These are phyloP conservation scores for Holocentrus rufus DNA, from an alignment of 2,797 vertebrate species.

Conservation along the genomic window DNA sequence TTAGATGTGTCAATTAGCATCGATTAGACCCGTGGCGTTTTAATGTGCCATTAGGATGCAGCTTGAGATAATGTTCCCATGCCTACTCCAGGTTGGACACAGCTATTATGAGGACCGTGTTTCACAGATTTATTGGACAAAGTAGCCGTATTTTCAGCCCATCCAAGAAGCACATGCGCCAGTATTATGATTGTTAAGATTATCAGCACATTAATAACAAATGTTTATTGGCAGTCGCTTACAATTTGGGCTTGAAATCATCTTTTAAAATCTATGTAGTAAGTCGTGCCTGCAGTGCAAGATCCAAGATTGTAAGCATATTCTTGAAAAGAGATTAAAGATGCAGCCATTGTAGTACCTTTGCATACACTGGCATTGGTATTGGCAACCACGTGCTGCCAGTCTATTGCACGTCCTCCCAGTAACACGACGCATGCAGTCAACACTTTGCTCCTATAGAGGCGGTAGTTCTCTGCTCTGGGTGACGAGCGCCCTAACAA, in stretches of 20 bases:
- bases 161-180: too few species aligned
- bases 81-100: constrained; percentile 78
- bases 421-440: not conserved
- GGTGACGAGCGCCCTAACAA: constrained; percentile 47
- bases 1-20: constrained; percentile 81
- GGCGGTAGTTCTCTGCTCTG: constrained; percentile 22
- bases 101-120: constrained; percentile 73
- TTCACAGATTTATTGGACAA: too few species aligned
- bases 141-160: too few species aligned
- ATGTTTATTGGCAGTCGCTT: too few species aligned
- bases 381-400: not conserved
- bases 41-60: constrained; percentile 85
- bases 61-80: constrained; percentile 78
- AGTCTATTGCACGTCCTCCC: not conserved
- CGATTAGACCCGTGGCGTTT: constrained; percentile 75
- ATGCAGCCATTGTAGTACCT: not conserved
- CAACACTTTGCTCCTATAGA: not conserved
- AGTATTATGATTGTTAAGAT: too few species aligned
- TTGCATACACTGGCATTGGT: not conserved
- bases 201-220: too few species aligned
- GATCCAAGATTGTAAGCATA: too few species aligned
- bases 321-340: not conserved
- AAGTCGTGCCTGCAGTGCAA: too few species aligned
- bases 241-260: too few species aligned
- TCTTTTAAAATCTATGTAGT: too few species aligned